Evolutionary conservation across 2,888 invertebrate species (phyloP), one percentile per base, ranked within the genome.

Genomic region (Spilarctia lutea): DNA sequence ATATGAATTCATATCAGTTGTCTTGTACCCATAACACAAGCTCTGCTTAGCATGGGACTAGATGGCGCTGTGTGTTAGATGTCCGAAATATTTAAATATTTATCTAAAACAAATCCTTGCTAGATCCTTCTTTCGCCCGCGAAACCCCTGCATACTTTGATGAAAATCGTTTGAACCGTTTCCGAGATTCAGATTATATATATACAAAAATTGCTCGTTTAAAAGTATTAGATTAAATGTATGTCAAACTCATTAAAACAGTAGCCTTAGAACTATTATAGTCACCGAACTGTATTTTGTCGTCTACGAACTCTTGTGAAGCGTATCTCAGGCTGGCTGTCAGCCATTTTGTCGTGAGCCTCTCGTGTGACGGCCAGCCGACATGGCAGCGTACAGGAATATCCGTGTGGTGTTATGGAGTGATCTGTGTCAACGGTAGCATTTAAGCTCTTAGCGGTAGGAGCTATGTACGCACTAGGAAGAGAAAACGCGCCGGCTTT

Each of bases 391-490:
- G 72, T 76, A 75, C 80, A n/a, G 79, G 72, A 75, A 74, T 81
- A 75, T 39, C 83, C 79, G 86, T 85, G 86, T 83, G 78, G 76
- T 77, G 77, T 81, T 85, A 81, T 73, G 76, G 81, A 24, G 27
- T 65, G 75, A 68, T 68, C 48, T 65, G 63, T 71, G 71, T 74
- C 67, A 45, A 71, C 74, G 69, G 74, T 72, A 75, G 85, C 83
- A 87, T 79, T 83, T 90, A 87, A 91, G 87, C 90, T 85, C 86
- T 90, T 88, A 88, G 82, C 77, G 74, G 85, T 80, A 80, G 79
- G 79, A 77, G 77, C 78, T 77, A 79, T 65, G 7, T 75, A 83
- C 87, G 81, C 87, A 88, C 88, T 84, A 52, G 68, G 70, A 3
- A 0, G 11, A 1, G 52, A 20, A 52, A 10, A 78, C 74, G 80